Base-by-base conservation (phyloP, 1,140 invertebrate species). In the Drosophila kikkawai region DNA sequence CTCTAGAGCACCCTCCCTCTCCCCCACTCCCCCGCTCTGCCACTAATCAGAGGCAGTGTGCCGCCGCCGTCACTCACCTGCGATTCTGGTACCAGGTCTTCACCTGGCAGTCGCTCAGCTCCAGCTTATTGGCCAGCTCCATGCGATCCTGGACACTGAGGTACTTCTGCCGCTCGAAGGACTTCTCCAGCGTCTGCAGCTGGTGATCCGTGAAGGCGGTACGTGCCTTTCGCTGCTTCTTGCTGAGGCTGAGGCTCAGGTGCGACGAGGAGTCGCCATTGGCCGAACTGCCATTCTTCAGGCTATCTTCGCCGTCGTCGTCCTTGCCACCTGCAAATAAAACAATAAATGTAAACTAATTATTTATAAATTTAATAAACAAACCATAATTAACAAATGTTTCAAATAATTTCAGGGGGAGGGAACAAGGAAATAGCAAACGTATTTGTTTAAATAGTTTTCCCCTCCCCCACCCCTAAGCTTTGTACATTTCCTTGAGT, bases 1-100 rank as follows among this genome's bases (percentile, higher is more conserved):
- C 55, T 47, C 41, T 37, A 48, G 17, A 4, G 48, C 45, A 9
- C 22, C 5, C 7, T 41, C 26, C 32, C 41, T 9, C 12, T 9
- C 9, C 17, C 15, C 32, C n/a, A 5, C 3, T 0, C 0, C 12
- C 2, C 26, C 12, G 0, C 59, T 17, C 9, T 11, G 1, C 39
- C 32, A 70, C 55, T 58, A 57, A 65, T 65, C 51, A 55, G 60
- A 56, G 53, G 53, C 19, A 39, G 0, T 37, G 3, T 36, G 50
- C 50, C 50, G 48, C 15, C 50, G 44, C 17, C 41, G 39, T 12
- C 66, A 76, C 83, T 88, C 77, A 87, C 84, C 83, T 96, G 95
- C 99, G 95, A 93, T 99, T 99, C 94, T 99, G 99, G 93, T 99
- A 99, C 99, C 99, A 99, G 65, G 99, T 99, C 94, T 99, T 99